A percentile compares a stretch with the other conserved stretches of the same genome.
Conservation (phyloP, 2,888 invertebrate species). For the Diloba caeruleocephala region DNA sequence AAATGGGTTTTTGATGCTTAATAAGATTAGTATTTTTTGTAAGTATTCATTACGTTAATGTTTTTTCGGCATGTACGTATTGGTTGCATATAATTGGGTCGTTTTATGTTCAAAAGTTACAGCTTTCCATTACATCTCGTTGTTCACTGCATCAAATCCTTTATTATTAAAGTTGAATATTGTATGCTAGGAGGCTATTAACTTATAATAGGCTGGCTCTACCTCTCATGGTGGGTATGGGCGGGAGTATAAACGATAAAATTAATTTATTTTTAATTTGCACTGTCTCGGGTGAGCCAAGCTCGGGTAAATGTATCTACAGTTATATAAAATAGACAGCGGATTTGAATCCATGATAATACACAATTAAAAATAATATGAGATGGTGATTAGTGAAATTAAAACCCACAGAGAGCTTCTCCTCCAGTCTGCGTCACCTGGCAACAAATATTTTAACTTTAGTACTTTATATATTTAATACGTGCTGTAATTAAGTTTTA, state of each 20-base stretch:
- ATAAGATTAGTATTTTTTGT: not conserved
- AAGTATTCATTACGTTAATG: not conserved
- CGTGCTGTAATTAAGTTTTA: too few relatives aligned
- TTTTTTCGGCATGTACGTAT: too few relatives aligned
- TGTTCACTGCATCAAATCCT: conserved; percentile 15
- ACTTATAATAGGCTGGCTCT: conserved; percentile 3
- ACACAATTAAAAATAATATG: conserved; percentile 61
- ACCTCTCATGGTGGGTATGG: conserved; percentile 5
- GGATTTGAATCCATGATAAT: conserved; percentile 35
- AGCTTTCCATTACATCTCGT: conserved; percentile 34
- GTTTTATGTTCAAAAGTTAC: conserved; percentile 15
- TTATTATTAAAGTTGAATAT: not conserved
- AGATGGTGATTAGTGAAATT: conserved; percentile 59
- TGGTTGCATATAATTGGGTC: conserved; percentile 19
- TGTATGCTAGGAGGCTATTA: not conserved
- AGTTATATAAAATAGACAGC: conserved; percentile 45
- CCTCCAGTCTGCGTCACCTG: conserved; percentile 79
- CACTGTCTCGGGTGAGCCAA: conserved; percentile 46
- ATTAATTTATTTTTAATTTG: conserved; percentile 43
- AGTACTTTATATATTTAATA: too few relatives aligned
- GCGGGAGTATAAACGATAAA: conserved; percentile 10
- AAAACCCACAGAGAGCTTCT: conserved; percentile 71
- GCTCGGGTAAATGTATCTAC: conserved; percentile 38
- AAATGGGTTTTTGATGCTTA: too few relatives aligned
- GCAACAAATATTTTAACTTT: conserved; percentile 48